These are phyloP conservation scores for Melanotaenia parkinsoni DNA, from an alignment of 2,797 vertebrate genomes.

Conservation along the genomic window DNA sequence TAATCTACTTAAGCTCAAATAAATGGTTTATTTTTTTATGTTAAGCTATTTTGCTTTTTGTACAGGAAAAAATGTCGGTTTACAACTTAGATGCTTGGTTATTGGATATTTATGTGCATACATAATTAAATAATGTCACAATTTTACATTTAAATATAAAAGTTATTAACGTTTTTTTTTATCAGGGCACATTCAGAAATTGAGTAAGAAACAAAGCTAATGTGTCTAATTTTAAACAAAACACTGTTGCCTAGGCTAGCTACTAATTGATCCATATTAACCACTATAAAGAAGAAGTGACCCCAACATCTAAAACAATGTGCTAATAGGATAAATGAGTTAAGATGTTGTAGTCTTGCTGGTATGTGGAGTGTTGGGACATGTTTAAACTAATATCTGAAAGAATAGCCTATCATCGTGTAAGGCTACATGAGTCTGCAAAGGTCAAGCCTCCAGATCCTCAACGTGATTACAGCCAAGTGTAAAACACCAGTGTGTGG, in stretches of 20 bases:
- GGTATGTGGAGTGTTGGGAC: not conserved
- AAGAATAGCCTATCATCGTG: not conserved
- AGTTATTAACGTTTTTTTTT: too few relatives aligned
- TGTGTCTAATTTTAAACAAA: not conserved
- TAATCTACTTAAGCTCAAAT: not conserved
- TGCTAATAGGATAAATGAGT: slow-evolving; percentile 7
- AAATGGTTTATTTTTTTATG: not conserved
- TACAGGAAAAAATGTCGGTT: not conserved
- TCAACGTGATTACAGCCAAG: slow-evolving; percentile 57
- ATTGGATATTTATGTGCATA: not conserved
- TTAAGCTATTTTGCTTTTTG: not conserved
- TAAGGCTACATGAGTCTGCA: slow-evolving; percentile 40
- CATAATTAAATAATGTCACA: not conserved
- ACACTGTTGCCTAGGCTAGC: too few relatives aligned
- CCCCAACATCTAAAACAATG: not conserved
- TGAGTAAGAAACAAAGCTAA: not conserved
- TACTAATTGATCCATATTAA: not conserved
- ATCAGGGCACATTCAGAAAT: too few relatives aligned
- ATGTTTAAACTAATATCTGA: slow-evolving; percentile 17
- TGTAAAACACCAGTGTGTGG: slow-evolving; percentile 65
- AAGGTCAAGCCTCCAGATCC: slow-evolving; percentile 60
- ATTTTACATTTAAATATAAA: not conserved
- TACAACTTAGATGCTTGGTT: not conserved
- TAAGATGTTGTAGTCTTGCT: slow-evolving; percentile 17
- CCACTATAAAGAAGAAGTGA: not conserved